Base-by-base conservation (phyloP, 2,797 vertebrate species). In the Sebastes matsubarae region DNA sequence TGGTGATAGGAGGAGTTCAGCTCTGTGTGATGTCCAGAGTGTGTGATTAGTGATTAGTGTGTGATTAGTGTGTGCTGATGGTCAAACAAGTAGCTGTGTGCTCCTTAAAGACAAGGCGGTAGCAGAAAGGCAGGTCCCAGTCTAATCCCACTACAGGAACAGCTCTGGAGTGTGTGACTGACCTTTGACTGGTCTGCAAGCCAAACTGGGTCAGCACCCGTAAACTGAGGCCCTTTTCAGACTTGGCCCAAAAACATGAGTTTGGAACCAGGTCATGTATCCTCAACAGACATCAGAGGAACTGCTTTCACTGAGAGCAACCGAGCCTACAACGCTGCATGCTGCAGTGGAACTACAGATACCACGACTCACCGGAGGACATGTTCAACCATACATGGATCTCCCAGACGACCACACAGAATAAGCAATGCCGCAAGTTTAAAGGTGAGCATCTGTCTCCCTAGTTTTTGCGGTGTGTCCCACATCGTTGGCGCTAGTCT, bases 41-140 rank as follows among this genome's bases (percentile, higher is more conserved):
- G 72, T 78, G 79, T 79, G 61, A 75, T 80, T 72, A 71, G 73
- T 59, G 54, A 38, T 38, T 38, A 38, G 12, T 38, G 72, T 78
- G 82, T 79, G 61, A 75, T 78, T 72, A 71, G 73, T 59, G 54
- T 57, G 77, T 42, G 61, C 65, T 29, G 34, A 60, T 61, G 69
- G 68, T 74, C 64, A 55, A 65, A 81, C 57, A 72, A 54, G 25
- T 11, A 25, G 34, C n/a, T 9, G 78, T 29, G 13, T 52, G 38
- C 38, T 59, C 13, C 6, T 59, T 27, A 57, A 59, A 60, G 18
- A 38, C 30, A 55, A 14, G 24, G n/a, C 13, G 6, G 14, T 14
- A 42, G 14, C 38, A 42, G 38, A 16, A 14, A 6, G 6, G 38
- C 38, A 42, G 38, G 14, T 42, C 14, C 13, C 14, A 42, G 38